These are phyloP conservation scores for Hedychridium roseum DNA, from an alignment of 2,888 invertebrate genomes.

Conservation along the genomic window DNA sequence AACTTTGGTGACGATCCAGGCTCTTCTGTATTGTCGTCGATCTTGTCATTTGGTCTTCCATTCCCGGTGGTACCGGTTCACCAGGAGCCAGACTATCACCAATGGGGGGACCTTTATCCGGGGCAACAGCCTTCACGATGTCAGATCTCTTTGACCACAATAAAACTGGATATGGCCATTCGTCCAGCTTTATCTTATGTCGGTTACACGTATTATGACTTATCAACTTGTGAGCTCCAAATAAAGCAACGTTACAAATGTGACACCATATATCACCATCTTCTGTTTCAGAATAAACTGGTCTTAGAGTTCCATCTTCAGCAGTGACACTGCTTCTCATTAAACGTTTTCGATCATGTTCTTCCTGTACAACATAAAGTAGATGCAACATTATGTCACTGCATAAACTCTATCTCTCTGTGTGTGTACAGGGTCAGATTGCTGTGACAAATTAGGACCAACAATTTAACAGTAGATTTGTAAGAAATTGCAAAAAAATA, in stretches of 20 bases:
- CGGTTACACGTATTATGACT: conserved; percentile 61
- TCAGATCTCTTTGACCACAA: conserved; percentile 59
- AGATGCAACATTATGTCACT: too few species aligned
- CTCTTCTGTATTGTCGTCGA: conserved; percentile 65
- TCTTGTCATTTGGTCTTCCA: conserved; percentile 70
- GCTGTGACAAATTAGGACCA: not conserved
- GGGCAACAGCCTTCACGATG: conserved; percentile 39
- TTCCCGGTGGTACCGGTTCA: conserved; percentile 76
- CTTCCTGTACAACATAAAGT: conserved; percentile 60
- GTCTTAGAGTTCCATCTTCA: conserved; percentile 60
- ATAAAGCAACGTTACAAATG: conserved; percentile 60
- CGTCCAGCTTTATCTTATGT: conserved; percentile 61
- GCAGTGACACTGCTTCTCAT: conserved; percentile 62
- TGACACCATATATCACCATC: conserved; percentile 63
- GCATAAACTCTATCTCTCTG: conserved; percentile 12
- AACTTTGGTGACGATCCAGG: conserved; percentile 67
- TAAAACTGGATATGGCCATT: conserved; percentile 60
- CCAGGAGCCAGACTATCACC: conserved; percentile 67
- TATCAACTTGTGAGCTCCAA: conserved; percentile 59
- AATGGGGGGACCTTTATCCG: conserved; percentile 35
- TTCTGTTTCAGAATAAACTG: conserved; percentile 59
- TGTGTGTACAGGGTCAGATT: not conserved
- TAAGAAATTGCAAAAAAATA: not conserved
- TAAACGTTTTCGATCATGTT: conserved; percentile 59
- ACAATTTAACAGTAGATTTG: not conserved